These are phyloP conservation scores for Notarius quadriscutis DNA, from an alignment of 2,113 vertebrate species.

Conservation along the genomic window DNA sequence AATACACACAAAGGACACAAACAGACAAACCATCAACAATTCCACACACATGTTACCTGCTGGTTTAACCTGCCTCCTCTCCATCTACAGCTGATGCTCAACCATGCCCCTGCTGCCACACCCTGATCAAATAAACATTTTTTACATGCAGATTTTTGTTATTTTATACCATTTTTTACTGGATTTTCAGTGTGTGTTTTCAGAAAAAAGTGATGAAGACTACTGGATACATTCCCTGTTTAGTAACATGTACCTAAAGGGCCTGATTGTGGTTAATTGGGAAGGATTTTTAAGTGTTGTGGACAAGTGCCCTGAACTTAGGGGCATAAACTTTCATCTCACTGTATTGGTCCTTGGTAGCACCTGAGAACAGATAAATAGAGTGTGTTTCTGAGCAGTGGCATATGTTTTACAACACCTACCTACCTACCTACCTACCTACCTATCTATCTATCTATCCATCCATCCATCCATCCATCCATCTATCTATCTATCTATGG, in stretches of 20 bases:
- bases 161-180: background rate
- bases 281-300: background rate
- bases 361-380: conserved; percentile 27
- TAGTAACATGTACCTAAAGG: background rate
- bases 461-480: conserved; percentile 48
- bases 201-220: background rate
- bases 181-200: background rate
- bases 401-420: conserved; percentile 40
- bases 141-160: background rate
- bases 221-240: background rate
- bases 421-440: conserved; percentile 32
- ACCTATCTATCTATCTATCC: background rate
- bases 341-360: conserved; percentile 6
- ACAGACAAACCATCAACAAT: too few species aligned
- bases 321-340: background rate
- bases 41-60: too few species aligned
- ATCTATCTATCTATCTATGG: conserved; percentile 49
- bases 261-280: background rate
- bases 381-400: conserved; percentile 39
- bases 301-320: background rate
- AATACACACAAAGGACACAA: too few species aligned
- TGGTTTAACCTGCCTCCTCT: too few species aligned
- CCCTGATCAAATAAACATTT: background rate
- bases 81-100: too few species aligned
- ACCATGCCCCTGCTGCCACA: too few species aligned